Evolutionary conservation across 1,140 invertebrate genomes (phyloP), one percentile per base, ranked within the genome.

Genomic region (Orius laevigatus): DNA sequence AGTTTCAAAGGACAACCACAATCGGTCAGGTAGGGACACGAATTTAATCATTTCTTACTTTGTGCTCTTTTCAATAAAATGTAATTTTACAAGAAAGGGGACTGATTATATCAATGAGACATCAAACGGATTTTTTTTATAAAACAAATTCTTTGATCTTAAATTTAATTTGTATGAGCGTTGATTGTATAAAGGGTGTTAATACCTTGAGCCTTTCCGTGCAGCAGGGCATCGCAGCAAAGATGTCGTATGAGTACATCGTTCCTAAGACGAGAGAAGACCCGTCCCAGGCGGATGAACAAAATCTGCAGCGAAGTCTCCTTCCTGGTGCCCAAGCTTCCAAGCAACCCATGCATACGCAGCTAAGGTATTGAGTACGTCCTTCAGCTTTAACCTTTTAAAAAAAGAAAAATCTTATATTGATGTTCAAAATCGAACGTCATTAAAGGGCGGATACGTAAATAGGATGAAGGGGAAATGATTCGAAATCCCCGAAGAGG

Each of bases 241-340:
- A 96, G 53, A 97, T 89, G 66, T 97, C 92, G 60, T 94, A 97
- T 39, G 89, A 86, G 66, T 97, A 97, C 88, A 95, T 93, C 45
- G 90, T 93, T 40, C 93, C 92, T 12, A 96, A 70, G 32, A 95
- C 85, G 38, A 96, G 74, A 32, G 84, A 84, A 5, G 84, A 85
- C 12, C 92, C 92, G 63, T 92, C 84, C 91, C 92, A 97, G 49
- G 77, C 78, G 51, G 77, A 75, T 48, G 76, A 78, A 65, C 92
- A 96, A 63, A 79, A 82, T 53, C 73, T 69, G 69, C 86, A 91
- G 47, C 74, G 69, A 40, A 90, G 75, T 41, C 67, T 67, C 49
- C 80, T 74, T 51, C 78, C 77, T 4, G 78, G 74, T 18, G 76
- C 78, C 56, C 70, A 71, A 14, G 62, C 65, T 62, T 92, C 87